These are phyloP conservation scores for Acrocephalus scirpaceus DNA, from an alignment of 2,797 vertebrate species.

Conservation along the genomic window DNA sequence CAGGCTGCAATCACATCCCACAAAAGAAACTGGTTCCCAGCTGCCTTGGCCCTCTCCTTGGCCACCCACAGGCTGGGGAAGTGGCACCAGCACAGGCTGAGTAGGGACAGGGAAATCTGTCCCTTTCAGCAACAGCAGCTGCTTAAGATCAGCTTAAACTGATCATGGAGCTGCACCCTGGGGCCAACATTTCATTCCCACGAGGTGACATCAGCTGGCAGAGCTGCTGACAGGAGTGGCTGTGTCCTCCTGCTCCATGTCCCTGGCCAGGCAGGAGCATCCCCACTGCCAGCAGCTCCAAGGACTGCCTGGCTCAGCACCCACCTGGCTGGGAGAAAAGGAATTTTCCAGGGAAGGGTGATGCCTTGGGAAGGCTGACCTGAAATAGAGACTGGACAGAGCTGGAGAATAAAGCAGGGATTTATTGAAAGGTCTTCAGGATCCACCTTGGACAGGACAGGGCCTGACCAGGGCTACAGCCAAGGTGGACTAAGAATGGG, in stretches of 20 bases:
- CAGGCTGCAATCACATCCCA: background rate
- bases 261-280: background rate
- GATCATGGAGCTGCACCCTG: background rate
- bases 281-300: background rate
- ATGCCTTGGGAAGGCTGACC: background rate
- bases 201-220: background rate
- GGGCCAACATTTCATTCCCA: background rate
- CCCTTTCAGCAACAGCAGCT: conserved; percentile 1
- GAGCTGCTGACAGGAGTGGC: background rate
- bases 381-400: background rate
- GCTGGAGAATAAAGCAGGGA: background rate
- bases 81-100: background rate
- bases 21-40: background rate
- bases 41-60: background rate
- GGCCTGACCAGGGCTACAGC: background rate
- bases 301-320: background rate
- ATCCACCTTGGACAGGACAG: background rate
- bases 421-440: background rate
- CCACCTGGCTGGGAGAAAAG: background rate
- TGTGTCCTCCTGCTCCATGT: background rate
- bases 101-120: background rate
- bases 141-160: background rate
- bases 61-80: background rate
- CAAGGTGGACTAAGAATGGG: background rate
- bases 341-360: background rate